Evolutionary conservation across 2,113 vertebrate species (phyloP), one percentile per base, ranked within the genome.

Genomic region (Vidua macroura): DNA sequence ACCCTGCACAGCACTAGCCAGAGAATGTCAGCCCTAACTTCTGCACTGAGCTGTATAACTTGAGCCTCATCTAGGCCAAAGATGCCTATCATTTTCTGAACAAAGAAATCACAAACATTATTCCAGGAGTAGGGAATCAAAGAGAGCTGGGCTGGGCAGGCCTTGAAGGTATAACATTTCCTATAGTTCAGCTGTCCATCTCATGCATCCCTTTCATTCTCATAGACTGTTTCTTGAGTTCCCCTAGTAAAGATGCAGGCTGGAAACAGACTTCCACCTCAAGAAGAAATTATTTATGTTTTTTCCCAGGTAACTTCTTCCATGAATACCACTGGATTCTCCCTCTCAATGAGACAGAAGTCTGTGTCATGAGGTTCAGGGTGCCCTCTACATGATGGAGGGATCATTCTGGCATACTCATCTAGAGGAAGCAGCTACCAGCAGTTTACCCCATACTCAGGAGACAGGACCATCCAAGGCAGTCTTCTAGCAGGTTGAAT

Each of bases 241-340:
- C 4, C 13, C 15, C 28, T 15, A 28, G n/a, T 13, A 75, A 89
- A 85, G 31, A 24, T 31, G 19, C 17, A 75, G 27, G 5, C 43
- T 86, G 27, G 56, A 23, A 79, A 67, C 10, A 78, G 52, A 51
- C 9, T 81, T 74, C 37, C 15, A 7, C 25, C 27, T 15, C 33
- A 60, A 56, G 16, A 68, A 13, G n/a, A 68, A 80, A 56, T 1
- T 0, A 15, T 27, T 30, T 1, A 23, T 11, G 2, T 28, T 85
- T 78, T 63, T 49, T 62, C 20, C 18, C 39, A 49, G 25, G 9
- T 52, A 23, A 21, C 13, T 56, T 85, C 4, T 52, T 82, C n/a
- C 27, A 17, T 5, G 1, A 56, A 35, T 31, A 22, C 27, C 13
- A 5, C 5, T 73, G 19, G 31, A 44, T 90, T 66, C 13, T 80